phyloP scores from a whole-genome alignment of 2,797 vertebrate species.

The Eleutherodactylus coqui region DNA sequence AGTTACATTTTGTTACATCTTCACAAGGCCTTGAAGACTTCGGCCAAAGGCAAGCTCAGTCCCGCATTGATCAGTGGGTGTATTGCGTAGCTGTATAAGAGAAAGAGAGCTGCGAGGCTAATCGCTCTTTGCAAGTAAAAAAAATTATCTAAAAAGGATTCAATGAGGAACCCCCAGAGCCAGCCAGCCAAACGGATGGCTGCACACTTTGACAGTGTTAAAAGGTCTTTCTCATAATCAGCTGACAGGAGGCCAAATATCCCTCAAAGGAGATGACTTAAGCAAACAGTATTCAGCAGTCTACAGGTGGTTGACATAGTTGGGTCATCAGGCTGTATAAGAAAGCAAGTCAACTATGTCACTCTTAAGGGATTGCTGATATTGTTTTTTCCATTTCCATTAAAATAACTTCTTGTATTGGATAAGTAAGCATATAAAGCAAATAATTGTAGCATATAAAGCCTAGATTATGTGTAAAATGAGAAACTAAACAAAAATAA shows the following conservation, averaged over 20 bases:
- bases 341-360: slow-evolving; percentile 23
- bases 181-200: slow-evolving; percentile 71
- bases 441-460: background rate
- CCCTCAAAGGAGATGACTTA: slow-evolving; percentile 75
- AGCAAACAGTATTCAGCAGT: slow-evolving; percentile 75
- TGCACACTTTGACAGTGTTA: slow-evolving; percentile 75
- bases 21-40: slow-evolving; percentile 63
- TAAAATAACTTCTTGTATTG: background rate
- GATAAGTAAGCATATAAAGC: background rate
- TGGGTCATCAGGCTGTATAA: slow-evolving; percentile 18
- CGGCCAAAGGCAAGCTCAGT: slow-evolving; percentile 65
- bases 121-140: slow-evolving; percentile 69
- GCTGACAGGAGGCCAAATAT: slow-evolving; percentile 75
- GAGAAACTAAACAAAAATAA: background rate
- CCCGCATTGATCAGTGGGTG: slow-evolving; percentile 63
- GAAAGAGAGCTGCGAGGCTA: slow-evolving; percentile 66
- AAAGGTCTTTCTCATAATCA: slow-evolving; percentile 77
- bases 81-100: slow-evolving; percentile 67
- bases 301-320: slow-evolving; percentile 66
- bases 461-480: background rate
- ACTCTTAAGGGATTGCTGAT: slow-evolving; percentile 10
- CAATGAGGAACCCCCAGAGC: slow-evolving; percentile 68
- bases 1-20: slow-evolving; percentile 64
- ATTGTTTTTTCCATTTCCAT: slow-evolving; percentile 10
- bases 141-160: slow-evolving; percentile 76